Evolutionary conservation across 2,113 vertebrate genomes (phyloP).

Genomic region (Odontophorus gujanensis): DNA sequence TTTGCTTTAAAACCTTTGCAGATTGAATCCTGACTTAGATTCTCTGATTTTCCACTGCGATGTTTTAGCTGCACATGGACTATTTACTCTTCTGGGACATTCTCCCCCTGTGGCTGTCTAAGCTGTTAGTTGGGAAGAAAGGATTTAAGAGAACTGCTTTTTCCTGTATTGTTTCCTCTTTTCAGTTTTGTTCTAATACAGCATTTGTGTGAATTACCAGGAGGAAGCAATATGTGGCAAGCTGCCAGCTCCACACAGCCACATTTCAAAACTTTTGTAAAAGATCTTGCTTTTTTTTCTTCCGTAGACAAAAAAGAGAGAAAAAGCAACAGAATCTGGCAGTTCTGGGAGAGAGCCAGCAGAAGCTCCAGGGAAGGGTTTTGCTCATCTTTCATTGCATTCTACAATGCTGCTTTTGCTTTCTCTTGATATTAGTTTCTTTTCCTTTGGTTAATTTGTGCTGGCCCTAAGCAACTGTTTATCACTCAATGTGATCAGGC

Average conservation of each 20-base stretch:
- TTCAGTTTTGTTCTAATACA: not conserved
- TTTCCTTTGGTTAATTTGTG: constrained; percentile 19
- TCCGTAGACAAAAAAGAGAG: not conserved
- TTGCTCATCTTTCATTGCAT: constrained; percentile 9
- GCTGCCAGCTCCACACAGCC: not conserved
- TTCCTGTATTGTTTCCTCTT: not conserved
- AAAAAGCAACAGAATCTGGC: not conserved
- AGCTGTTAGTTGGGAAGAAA: not conserved
- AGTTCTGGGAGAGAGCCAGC: constrained; percentile 1
- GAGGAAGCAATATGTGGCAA: not conserved
- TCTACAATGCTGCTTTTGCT: not conserved
- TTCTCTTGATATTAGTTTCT: constrained; percentile 10
- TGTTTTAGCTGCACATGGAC: not conserved
- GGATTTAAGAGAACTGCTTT: not conserved
- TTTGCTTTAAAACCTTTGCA: not conserved
- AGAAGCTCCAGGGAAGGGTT: constrained; percentile 7
- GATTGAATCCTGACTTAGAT: not conserved
- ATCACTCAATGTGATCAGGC: not conserved
- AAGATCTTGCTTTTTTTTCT: not conserved
- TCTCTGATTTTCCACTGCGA: not conserved
- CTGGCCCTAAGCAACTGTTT: constrained; percentile 26
- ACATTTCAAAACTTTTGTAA: not conserved
- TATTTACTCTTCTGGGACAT: not conserved
- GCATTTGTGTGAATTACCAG: not conserved
- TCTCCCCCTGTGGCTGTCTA: not conserved